phyloP scores from a whole-genome alignment of 2,113 vertebrate species.

The Rhabdornis inornatus region DNA sequence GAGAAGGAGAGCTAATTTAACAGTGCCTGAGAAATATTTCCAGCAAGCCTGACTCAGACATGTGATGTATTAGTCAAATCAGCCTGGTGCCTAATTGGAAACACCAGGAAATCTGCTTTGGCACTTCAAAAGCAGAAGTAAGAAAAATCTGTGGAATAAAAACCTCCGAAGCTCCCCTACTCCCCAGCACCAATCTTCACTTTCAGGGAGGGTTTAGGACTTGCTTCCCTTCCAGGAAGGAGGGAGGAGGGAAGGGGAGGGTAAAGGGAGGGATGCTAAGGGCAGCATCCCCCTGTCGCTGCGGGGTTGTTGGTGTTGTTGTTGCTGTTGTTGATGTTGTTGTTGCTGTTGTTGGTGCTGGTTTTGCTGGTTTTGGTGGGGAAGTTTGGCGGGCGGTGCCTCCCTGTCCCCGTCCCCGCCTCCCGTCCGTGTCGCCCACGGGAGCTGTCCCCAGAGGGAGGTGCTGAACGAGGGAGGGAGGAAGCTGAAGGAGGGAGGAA shows the following conservation, averaged over 20 bases:
- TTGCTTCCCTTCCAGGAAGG: not conserved
- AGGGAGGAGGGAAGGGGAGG: too few species aligned
- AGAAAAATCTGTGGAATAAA: not conserved
- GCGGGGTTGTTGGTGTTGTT: too few species aligned
- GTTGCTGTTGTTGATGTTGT: too few species aligned
- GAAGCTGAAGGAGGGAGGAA: conserved; percentile 45
- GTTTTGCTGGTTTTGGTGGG: not conserved
- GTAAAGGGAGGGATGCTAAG: not conserved
- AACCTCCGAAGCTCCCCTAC: not conserved
- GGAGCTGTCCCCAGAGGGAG: conserved; percentile 80
- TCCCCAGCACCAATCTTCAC: not conserved
- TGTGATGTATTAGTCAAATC: not conserved
- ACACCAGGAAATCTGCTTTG: not conserved
- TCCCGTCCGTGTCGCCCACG: too few species aligned
- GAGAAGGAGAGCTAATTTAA: not conserved
- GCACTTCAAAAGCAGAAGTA: not conserved
- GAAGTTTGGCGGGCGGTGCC: not conserved
- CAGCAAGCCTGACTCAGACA: not conserved
- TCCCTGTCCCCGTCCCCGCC: not conserved
- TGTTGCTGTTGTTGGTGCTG: not conserved
- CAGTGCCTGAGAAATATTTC: not conserved
- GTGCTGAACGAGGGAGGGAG: conserved; percentile 77
- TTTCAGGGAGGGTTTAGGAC: not conserved
- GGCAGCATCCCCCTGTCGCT: not conserved
- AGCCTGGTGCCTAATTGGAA: not conserved